Evolutionary conservation across 1,140 invertebrate species (phyloP), one percentile per base, ranked within the genome.

Genomic region (Drosophila asahinai): DNA sequence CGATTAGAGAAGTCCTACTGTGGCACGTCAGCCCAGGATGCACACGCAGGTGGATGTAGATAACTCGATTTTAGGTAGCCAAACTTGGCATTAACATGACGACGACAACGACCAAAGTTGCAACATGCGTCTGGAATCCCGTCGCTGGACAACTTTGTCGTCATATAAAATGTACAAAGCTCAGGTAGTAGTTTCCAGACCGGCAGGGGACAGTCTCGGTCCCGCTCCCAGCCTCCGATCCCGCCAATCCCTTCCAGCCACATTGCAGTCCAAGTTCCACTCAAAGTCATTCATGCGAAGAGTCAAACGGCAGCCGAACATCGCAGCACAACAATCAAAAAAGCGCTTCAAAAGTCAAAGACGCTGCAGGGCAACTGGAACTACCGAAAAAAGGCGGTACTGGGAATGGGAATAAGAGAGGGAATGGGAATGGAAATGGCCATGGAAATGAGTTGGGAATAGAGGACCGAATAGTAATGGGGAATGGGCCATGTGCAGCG

Each of bases 91-190:
- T 82, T 82, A 77, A 62, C 67, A 82, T 77, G 55, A 77, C 42
- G 60, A 66, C 55, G 62, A 60, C 43, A 40, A 60, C 51, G 72
- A 40, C 33, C 48, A 63, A 81, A 81, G 79, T 70, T 81, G 51
- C 48, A 70, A 55, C 68, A 61, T 72, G 75, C 71, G 58, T 83
- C 71, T 77, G 67, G 83, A 58, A 71, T 72, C 47, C 67, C 22
- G 65, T 45, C 66, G 58, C 51, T 63, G 57, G 68, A 62, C 74
- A 86, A 86, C 72, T 87, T 83, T 65, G 63, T 40, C 79, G 58
- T 87, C 63, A 89, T 87, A 81, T 89, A 89, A 87, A 87, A 87
- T 89, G 73, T 89, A 89, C 83, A 87, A 87, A 87, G 83, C 77
- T 54, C 55, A 73, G 70, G 67, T 73, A 38, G 40, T 25, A 55